Evolutionary conservation across 2,113 vertebrate species (phyloP), one percentile per base, ranked within the genome.

Genomic region (Seriola aureovittata): DNA sequence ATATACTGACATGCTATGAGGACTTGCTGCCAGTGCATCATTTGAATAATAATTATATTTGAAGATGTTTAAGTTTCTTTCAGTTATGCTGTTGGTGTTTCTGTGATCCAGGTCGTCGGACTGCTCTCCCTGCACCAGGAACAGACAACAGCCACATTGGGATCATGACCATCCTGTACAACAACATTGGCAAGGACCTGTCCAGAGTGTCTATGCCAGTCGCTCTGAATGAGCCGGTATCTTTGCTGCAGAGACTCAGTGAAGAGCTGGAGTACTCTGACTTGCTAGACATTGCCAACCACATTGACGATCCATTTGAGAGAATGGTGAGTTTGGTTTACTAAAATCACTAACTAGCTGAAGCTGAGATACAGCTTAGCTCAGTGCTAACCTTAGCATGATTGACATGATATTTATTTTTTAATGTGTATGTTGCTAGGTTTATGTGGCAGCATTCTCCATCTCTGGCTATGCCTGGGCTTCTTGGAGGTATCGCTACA

Each of bases 181-280:
- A 97, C 95, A 98, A 98, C 94, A 97, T 98, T 0, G 97, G 97
- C 25, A 98, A 98, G 70, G 97, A 98, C 90, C 94, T 98, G 89
- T 98, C 97, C 1, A 95, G 97, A 8, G 96, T 98, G 16, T 97
- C 97, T 0, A 97, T 98, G 97, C 97, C 97, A 0, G 96, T 96
- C 4, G 95, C 96, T 75, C 96, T 98, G 25, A 98, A 98, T 2
- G 97, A 98, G 84, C 97, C 97, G 0, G 70, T 98, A 83, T 96
- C 93, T 89, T 94, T 97, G 0, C 95, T 98, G 79, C 97, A 98
- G 95, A 93, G 97, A 0, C 90, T 98, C 52, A 97, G 96, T 0
- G 97, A 98, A 85, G 97, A 98, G 92, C 94, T 98, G 4, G 97
- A 98, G 85, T 98, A 98, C 93, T 87, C 95, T 0, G 90, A 94